Conservation (phyloP, 2,797 vertebrate genomes). For the Anomalospiza imberbis region DNA sequence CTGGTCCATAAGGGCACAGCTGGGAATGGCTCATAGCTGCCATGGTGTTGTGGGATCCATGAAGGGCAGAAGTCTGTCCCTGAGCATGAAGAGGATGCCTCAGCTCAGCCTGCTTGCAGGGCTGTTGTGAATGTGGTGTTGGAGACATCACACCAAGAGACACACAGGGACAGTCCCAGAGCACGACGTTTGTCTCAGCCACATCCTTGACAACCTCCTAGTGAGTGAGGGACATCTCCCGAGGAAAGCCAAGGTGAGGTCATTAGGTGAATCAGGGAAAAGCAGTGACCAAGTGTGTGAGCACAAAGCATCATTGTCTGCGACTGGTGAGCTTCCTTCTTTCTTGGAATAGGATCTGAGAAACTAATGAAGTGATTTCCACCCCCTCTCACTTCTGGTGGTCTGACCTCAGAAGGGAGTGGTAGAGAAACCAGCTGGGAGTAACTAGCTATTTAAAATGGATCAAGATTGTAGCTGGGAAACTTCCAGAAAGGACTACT, state of each 20-base stretch:
- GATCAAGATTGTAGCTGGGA: neutral
- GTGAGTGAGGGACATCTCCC: neutral
- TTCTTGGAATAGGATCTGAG: conserved; percentile 26
- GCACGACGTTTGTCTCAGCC: neutral
- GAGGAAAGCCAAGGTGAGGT: neutral
- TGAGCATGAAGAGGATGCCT: neutral
- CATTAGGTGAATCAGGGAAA: neutral
- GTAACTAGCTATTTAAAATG: conserved; percentile 3
- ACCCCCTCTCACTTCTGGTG: conserved; percentile 6
- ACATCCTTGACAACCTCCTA: neutral
- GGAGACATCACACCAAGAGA: neutral
- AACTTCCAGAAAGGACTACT: neutral
- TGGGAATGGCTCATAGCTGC: neutral
- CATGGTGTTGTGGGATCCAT: rapidly evolving
- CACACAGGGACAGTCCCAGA: neutral
- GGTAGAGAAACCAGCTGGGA: conserved; percentile 7
- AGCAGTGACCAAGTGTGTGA: neutral
- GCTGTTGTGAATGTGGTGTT: neutral
- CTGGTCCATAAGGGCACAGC: neutral
- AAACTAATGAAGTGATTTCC: neutral
- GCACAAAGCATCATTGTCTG: neutral
- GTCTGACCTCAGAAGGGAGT: conserved; percentile 36
- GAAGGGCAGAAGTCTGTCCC: neutral
- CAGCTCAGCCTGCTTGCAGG: neutral
- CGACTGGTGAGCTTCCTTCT: neutral